These are phyloP conservation scores for Meteorus colon DNA, from an alignment of 2,888 invertebrate species.

Conservation along the genomic window DNA sequence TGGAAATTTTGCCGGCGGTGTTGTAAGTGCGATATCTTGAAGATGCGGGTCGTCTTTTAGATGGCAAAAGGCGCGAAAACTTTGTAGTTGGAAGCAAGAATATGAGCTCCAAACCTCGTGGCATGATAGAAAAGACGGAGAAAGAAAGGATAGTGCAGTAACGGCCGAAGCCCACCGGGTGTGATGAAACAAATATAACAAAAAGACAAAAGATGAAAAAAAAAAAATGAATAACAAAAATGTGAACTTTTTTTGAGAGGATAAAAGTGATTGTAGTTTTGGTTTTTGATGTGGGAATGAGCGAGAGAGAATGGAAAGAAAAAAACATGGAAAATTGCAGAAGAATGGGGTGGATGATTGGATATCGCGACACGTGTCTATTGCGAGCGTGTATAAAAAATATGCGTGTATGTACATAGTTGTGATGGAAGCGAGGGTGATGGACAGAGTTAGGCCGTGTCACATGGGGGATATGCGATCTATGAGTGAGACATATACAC, in stretches of 20 bases:
- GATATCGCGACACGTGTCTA: slow-evolving; percentile 39
- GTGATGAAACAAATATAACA: slow-evolving; percentile 19
- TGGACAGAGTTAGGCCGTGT: slow-evolving; percentile 45
- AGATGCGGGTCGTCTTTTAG: slow-evolving; percentile 18
- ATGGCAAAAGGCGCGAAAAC: slow-evolving; percentile 34
- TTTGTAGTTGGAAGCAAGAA: slow-evolving; percentile 31
- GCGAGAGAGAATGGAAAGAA: slow-evolving; percentile 10
- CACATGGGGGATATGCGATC: slow-evolving; percentile 42
- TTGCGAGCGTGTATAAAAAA: slow-evolving; percentile 60
- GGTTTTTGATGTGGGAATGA: neutral
- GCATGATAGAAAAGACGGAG: slow-evolving; percentile 19
- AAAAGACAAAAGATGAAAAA: slow-evolving; percentile 3
- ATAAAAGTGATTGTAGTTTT: neutral
- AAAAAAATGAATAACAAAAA: too few relatives aligned
- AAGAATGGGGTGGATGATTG: slow-evolving; percentile 45
- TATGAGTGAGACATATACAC: slow-evolving; percentile 31
- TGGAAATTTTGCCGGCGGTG: slow-evolving; percentile 49
- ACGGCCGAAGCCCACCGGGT: neutral
- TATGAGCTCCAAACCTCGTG: slow-evolving; percentile 13
- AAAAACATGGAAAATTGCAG: slow-evolving; percentile 42
- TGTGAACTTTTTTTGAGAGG: neutral
- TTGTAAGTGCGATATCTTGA: slow-evolving; percentile 32
- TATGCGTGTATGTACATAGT: slow-evolving; percentile 56
- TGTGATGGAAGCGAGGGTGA: slow-evolving; percentile 56
- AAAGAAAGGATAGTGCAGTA: slow-evolving; percentile 11